A percentile compares a stretch with the other conserved stretches of the same genome.
Conservation (phyloP, 2,797 vertebrate genomes). For the Dallia pectoralis region DNA sequence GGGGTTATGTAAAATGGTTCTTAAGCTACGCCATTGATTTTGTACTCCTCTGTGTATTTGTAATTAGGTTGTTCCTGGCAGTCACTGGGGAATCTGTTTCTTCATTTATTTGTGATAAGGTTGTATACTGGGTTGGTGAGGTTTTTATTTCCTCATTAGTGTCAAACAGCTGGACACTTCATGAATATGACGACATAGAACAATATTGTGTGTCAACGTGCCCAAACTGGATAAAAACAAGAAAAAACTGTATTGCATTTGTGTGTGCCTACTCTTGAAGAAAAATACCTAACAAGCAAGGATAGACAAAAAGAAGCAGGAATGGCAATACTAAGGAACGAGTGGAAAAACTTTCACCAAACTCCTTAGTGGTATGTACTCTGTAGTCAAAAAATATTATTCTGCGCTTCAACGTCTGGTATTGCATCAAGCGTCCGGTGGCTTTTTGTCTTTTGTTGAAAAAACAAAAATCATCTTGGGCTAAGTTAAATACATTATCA, state of each 20-base stretch:
- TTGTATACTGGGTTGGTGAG: conserved; percentile 10
- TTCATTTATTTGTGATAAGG: conserved; percentile 24
- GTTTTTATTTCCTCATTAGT: conserved; percentile 41
- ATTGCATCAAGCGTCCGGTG: conserved; percentile 45
- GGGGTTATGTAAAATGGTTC: not conserved
- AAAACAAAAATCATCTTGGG: not conserved
- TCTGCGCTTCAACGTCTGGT: conserved; percentile 46
- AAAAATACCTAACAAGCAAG: not conserved
- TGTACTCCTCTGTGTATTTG: conserved; percentile 13
- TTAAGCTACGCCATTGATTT: not conserved
- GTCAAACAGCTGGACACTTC: conserved; percentile 31
- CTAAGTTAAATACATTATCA: not conserved
- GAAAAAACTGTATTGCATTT: conserved; percentile 6
- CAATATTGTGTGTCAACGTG: conserved; percentile 31
- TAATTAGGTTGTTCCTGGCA: conserved; percentile 18
- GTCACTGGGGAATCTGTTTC: not conserved
- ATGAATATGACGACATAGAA: conserved; percentile 42
- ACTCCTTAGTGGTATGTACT: too few species aligned
- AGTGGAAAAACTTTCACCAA: not conserved
- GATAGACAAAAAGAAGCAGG: not conserved
- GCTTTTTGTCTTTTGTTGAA: conserved; percentile 13
- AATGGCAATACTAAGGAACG: not conserved
- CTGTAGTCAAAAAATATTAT: conserved; percentile 23
- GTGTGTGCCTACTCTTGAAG: not conserved
- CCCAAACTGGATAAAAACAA: conserved; percentile 37